phyloP scores from a whole-genome alignment of 2,113 vertebrate species.

The Notothenia rossii region DNA sequence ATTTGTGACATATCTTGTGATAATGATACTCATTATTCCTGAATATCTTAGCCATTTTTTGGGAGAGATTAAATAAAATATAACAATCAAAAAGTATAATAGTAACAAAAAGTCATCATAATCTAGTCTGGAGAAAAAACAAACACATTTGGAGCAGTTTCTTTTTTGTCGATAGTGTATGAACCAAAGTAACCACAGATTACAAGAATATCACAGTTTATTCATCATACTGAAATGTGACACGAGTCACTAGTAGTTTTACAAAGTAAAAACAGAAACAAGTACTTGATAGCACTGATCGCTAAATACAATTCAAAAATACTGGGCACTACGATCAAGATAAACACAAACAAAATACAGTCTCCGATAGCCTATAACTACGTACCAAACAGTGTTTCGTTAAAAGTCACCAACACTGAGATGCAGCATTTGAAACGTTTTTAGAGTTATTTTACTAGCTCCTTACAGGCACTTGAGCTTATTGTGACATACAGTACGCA shows the following conservation, averaged over 20 bases:
- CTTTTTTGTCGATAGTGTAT: too few species aligned
- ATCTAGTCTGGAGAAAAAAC: too few species aligned
- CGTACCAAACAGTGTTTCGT: background rate
- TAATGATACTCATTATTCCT: background rate
- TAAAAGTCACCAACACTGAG: background rate
- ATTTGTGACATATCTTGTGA: background rate
- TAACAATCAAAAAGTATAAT: too few species aligned
- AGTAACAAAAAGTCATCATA: too few species aligned
- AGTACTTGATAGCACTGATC: conserved; percentile 9
- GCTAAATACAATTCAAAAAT: conserved; percentile 44
- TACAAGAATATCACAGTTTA: conserved; percentile 66
- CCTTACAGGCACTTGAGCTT: conserved; percentile 73
- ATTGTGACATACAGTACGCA: conserved; percentile 17
- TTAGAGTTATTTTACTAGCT: background rate
- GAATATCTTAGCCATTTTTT: background rate
- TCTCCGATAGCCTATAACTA: background rate
- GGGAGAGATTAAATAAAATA: too few species aligned
- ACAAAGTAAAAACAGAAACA: conserved; percentile 18
- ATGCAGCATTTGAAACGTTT: conserved; percentile 7
- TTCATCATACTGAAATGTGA: conserved; percentile 47
- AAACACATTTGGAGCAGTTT: background rate
- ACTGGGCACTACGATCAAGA: conserved; percentile 4
- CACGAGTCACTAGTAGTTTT: conserved; percentile 17
- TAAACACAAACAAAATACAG: conserved; percentile 6
- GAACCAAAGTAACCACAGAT: conserved; percentile 4